Base-by-base conservation (phyloP, 2,888 invertebrate genomes). In the Lutraria lutraria region DNA sequence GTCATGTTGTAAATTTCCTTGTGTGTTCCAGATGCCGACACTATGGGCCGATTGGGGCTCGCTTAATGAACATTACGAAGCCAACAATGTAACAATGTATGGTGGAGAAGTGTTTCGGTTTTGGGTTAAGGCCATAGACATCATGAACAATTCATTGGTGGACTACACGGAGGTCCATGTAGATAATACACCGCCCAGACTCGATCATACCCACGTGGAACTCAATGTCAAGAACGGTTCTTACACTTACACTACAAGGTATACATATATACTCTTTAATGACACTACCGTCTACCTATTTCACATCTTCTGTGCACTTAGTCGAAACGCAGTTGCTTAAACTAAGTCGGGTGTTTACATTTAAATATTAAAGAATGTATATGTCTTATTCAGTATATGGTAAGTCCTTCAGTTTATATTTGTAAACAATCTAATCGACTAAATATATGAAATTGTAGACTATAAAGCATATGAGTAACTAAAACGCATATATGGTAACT, bases 141-240 rank as follows among this genome's bases (percentile, higher is more conserved):
- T 90, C 16, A 86, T 90, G 86, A 83, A 88, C 54, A 86, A 90
- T 29, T 86, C 82, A 16, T n/a, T 63, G 6, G 81, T 85, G 16
- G 90, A 90, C 60, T 63, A 80, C 60, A 88, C 90, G 12, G 86
- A 85, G 34, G 90, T 90, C 4, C 86, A 87, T 43, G 81, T 90
- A n/a, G 90, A 90, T 52, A 88, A 82, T 34, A 81, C 88, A 31
- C 79, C 83, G n/a, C 90, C 90, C 13, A 60, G 68, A 15, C 13
- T 87, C 29, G 68, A 79, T 13, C 56, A 81, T 16, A 54, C 83
- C 2, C 8, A 52, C 15, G 29, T 89, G 29, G 19, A 60, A 0
- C 3, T 25, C 31, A 89, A 89, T 52, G 21, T 86, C 31, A 29
- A 8, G 13, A 83, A 83, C 60, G 85, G 86, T 16, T 43, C 87